Evolutionary conservation across 2,888 invertebrate genomes (phyloP).

Genomic region (Epistrophe grossulariae): DNA sequence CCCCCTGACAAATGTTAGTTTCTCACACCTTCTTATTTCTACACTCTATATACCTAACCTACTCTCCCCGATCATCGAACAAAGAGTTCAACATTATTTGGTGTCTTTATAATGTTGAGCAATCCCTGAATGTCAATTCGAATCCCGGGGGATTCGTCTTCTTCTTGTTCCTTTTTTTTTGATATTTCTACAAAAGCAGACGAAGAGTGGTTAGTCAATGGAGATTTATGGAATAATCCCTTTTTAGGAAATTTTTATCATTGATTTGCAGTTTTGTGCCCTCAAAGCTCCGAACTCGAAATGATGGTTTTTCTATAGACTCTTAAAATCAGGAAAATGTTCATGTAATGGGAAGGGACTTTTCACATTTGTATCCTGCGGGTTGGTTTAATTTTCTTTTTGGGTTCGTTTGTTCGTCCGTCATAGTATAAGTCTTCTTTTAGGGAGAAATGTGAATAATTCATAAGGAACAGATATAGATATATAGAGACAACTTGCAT

Average conservation of each 20-base stretch:
- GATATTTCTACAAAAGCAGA: conserved; percentile 50
- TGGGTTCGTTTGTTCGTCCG: conserved; percentile 26
- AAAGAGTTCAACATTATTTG: conserved; percentile 67
- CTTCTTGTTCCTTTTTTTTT: conserved; percentile 48
- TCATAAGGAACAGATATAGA: conserved; percentile 79
- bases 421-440: conserved; percentile 15
- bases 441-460: conserved; percentile 79
- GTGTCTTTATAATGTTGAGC: conserved; percentile 64
- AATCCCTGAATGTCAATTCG: conserved; percentile 61
- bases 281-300: conserved; percentile 14
- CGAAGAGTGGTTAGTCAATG: conserved; percentile 18
- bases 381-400: conserved; percentile 28
- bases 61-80: neutral
- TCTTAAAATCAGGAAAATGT: conserved; percentile 52
- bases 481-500: conserved; percentile 3
- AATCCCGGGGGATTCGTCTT: conserved; percentile 67
- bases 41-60: neutral
- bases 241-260: conserved; percentile 72
- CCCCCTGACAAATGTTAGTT: conserved; percentile 63
- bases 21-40: conserved; percentile 57
- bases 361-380: conserved; percentile 69
- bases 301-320: conserved; percentile 67
- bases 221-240: conserved; percentile 73
- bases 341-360: conserved; percentile 39
- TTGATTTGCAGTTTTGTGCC: conserved; percentile 73